These are phyloP conservation scores for Andricus curvator DNA, from an alignment of 2,888 invertebrate genomes.

Conservation along the genomic window DNA sequence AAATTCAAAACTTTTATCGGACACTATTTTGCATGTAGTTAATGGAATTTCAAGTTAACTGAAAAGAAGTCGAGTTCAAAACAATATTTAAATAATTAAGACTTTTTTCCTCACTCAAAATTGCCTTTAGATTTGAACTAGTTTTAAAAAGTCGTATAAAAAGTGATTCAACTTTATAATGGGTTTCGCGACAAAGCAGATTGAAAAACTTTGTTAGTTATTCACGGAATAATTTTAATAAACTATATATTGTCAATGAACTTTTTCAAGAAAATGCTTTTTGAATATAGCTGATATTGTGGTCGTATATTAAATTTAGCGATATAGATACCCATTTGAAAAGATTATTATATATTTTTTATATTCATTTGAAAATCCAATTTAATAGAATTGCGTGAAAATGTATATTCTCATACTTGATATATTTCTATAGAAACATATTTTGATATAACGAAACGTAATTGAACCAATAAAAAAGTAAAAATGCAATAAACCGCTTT, in stretches of 20 bases:
- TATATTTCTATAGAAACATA: neutral
- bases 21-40: neutral
- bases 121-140: neutral
- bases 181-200: neutral
- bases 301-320: too few species aligned
- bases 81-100: constrained; percentile 2
- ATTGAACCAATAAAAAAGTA: too few species aligned
- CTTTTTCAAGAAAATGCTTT: neutral
- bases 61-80: neutral
- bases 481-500: neutral
- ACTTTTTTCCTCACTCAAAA: neutral
- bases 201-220: constrained; percentile 1
- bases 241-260: neutral
- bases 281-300: neutral
- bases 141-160: neutral
- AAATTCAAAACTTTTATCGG: too few species aligned
- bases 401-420: too few species aligned
- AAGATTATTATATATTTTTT: too few species aligned
- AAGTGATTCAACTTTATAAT: constrained; percentile 7
- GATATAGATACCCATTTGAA: too few species aligned
- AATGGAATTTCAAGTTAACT: neutral
- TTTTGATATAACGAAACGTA: too few species aligned
- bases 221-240: neutral
- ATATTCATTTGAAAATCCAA: too few species aligned
- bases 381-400: too few species aligned